Conservation (phyloP, 2,888 invertebrate genomes). For the Chalcis sispes region DNA sequence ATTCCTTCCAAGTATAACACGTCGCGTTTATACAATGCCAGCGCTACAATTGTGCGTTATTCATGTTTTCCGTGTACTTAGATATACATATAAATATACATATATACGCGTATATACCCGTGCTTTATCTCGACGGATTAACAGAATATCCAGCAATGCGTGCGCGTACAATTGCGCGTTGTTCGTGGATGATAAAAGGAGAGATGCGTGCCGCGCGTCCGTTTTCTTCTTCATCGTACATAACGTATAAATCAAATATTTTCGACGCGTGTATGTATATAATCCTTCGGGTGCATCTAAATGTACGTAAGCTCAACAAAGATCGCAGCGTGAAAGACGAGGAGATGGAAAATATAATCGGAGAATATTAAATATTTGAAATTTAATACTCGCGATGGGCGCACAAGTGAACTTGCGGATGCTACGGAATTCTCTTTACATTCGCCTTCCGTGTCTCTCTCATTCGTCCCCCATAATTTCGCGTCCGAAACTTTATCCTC, state of each 20-base stretch:
- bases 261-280: constrained; percentile 17
- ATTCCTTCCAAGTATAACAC: constrained; percentile 13
- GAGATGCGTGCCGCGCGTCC: constrained; percentile 33
- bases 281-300: too few relatives aligned
- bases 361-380: constrained; percentile 66
- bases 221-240: constrained; percentile 51
- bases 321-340: background rate
- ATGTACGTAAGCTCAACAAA: too few relatives aligned
- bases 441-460: background rate
- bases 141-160: background rate
- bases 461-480: background rate
- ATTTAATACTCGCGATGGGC: constrained; percentile 61
- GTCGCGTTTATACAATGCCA: constrained; percentile 12
- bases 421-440: background rate
- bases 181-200: constrained; percentile 32
- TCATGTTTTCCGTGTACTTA: too few relatives aligned
- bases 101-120: constrained; percentile 45
- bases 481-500: too few relatives aligned
- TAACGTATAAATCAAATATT: constrained; percentile 44
- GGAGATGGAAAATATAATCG: constrained; percentile 26
- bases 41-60: constrained; percentile 25
- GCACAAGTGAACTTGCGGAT: constrained; percentile 55
- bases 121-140: constrained; percentile 15
- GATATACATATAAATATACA: too few relatives aligned
- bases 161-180: constrained; percentile 50